Evolutionary conservation across 2,888 invertebrate species (phyloP), one percentile per base, ranked within the genome.

Genomic region (Eupithecia tripunctaria): DNA sequence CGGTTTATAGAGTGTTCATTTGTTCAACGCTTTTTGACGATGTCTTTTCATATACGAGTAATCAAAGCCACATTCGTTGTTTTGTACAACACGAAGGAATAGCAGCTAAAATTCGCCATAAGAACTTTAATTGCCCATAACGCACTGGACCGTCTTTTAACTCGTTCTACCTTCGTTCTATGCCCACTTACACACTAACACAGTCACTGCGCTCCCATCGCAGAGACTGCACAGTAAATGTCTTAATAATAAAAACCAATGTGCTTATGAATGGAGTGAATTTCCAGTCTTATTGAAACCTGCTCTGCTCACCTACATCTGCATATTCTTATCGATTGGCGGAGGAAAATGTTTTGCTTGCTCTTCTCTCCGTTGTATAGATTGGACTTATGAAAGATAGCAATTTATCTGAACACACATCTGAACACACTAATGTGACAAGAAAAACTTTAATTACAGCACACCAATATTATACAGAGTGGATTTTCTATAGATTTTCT

Each of bases 231-330:
- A 47, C 51, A 51, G 21, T 10, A 21, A 51, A 51, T 80, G 79
- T 79, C 74, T 82, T 80, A 74, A 84, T 82, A 82, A 83, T 79
- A 84, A 79, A 82, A 80, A 82, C 7, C 83, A 84, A 86, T 85
- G 85, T 85, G 80, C 81, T 78, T 80, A 78, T 85, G 70, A 87
- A 87, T 86, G 82, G 85, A 82, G 75, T 77, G 78, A 81, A 80
- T 83, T 82, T 80, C 78, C 79, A 78, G 79, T 80, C 80, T 80
- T 77, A 73, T 80, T 76, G 80, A 81, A 77, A 80, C 74, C 80
- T 77, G 81, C 79, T 83, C 80, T 77, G 81, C 79, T 83, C 79
- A 79, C 80, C 82, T 79, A 67, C 79, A 82, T 82, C 78, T 80
- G 78, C 77, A 76, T 81, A 79, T 75, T 68, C 67, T 72, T 73